Evolutionary conservation across 2,113 vertebrate species (phyloP).

Genomic region (Pollachius pollachius): DNA sequence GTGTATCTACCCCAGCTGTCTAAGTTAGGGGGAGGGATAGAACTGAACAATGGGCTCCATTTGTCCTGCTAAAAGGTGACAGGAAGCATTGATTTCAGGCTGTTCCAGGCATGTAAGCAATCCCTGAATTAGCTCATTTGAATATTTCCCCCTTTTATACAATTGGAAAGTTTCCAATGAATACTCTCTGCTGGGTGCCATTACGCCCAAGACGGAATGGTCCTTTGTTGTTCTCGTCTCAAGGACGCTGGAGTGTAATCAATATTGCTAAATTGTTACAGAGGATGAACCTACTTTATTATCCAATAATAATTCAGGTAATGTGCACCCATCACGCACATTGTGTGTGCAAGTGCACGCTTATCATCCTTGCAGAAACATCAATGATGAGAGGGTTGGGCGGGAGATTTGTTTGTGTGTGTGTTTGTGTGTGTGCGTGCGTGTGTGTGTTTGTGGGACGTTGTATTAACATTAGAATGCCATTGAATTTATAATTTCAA

Average conservation of each 20-base stretch:
- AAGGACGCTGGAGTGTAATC: slow-evolving; percentile 17
- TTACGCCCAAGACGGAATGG: slow-evolving; percentile 3
- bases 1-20: slow-evolving; percentile 57
- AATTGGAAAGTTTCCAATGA: slow-evolving; percentile 27
- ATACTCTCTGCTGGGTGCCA: slow-evolving; percentile 28
- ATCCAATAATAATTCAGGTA: slow-evolving; percentile 20
- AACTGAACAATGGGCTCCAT: slow-evolving; percentile 66
- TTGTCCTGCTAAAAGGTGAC: slow-evolving; percentile 75
- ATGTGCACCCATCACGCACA: not conserved
- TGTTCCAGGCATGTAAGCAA: slow-evolving; percentile 47
- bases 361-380: no score
- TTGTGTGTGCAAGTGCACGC: no score
- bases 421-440: no score
- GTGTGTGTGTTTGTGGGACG: no score
- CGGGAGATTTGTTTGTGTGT: not conserved
- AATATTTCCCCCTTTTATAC: slow-evolving; percentile 26
- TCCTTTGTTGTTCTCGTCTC: slow-evolving; percentile 20
- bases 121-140: slow-evolving; percentile 46
- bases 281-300: slow-evolving; percentile 27
- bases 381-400: no score
- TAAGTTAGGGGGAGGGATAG: slow-evolving; percentile 49
- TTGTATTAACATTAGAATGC: no score
- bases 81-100: slow-evolving; percentile 69
- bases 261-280: slow-evolving; percentile 35
- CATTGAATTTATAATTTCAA: no score